Evolutionary conservation across 2,797 vertebrate genomes (phyloP).

Genomic region (Gadopsis marmoratus): DNA sequence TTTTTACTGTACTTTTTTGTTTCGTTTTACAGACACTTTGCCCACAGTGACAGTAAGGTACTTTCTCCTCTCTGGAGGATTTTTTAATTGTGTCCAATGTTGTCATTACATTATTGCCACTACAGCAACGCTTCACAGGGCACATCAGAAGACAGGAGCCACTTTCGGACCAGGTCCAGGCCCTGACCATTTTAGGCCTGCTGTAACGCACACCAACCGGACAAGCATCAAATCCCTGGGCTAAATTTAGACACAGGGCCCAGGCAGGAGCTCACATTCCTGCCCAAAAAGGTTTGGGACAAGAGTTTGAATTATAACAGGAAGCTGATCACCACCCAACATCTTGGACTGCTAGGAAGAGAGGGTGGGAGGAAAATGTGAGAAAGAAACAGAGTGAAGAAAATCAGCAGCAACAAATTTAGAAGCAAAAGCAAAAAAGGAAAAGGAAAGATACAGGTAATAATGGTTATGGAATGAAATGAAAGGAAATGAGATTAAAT

Average conservation of each 20-base stretch:
- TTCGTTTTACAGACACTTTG: not conserved
- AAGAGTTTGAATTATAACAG: constrained; percentile 62
- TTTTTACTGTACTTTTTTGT: not conserved
- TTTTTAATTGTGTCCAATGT: constrained; percentile 2
- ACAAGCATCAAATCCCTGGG: constrained; percentile 67
- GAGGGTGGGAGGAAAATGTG: not conserved
- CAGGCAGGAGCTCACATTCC: constrained; percentile 73
- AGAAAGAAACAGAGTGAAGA: not conserved
- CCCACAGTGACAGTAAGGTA: not conserved
- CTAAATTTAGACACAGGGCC: constrained; percentile 82
- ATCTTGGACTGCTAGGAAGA: constrained; percentile 11
- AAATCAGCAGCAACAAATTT: not conserved
- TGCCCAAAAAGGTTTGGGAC: constrained; percentile 59
- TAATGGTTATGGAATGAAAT: not conserved
- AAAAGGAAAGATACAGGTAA: not conserved
- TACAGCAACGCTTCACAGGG: constrained; percentile 27
- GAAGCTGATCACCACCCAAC: constrained; percentile 43
- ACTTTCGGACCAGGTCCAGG: constrained; percentile 57
- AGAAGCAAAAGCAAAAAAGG: not conserved
- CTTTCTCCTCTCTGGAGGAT: not conserved
- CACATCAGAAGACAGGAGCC: constrained; percentile 58
- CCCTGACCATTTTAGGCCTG: constrained; percentile 78
- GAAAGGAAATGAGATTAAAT: not conserved
- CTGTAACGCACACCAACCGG: constrained; percentile 76
- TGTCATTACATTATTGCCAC: constrained; percentile 24